These are phyloP conservation scores for Vidua macroura DNA, from an alignment of 2,113 vertebrate species.

Conservation along the genomic window DNA sequence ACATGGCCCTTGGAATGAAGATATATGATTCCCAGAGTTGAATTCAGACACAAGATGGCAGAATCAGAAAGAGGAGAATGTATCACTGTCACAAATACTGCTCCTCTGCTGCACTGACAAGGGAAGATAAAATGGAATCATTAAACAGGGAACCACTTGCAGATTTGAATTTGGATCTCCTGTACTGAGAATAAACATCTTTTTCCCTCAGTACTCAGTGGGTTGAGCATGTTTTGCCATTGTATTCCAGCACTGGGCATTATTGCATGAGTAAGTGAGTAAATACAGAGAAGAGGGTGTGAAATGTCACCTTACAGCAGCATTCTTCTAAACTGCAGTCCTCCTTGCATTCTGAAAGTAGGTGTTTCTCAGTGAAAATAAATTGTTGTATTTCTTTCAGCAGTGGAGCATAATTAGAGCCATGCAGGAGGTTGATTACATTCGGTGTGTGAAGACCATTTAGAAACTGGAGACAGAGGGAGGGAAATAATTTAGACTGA, in stretches of 20 bases:
- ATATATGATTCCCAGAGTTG: not conserved
- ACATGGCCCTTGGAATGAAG: not conserved
- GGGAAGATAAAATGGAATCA: not conserved
- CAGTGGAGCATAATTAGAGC: not conserved
- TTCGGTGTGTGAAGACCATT: not conserved
- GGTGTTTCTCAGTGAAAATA: not conserved
- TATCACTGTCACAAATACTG: not conserved
- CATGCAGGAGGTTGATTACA: not conserved
- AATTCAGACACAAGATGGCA: slow-evolving; percentile 7
- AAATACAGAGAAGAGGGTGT: not conserved
- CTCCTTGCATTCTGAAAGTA: not conserved
- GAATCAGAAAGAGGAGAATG: slow-evolving; percentile 1
- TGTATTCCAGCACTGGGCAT: not conserved
- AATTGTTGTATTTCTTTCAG: not conserved
- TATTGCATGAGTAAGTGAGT: not conserved
- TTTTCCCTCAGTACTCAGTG: not conserved
- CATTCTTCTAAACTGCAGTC: not conserved
- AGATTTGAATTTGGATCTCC: not conserved
- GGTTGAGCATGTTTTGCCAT: not conserved
- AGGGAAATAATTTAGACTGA: not conserved
- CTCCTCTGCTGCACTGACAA: not conserved
- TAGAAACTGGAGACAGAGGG: not conserved
- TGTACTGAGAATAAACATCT: not conserved
- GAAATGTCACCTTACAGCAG: not conserved
- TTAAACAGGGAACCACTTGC: not conserved